Conservation (phyloP, 2,797 vertebrate genomes). For the Hypotaenidia philippensis region DNA sequence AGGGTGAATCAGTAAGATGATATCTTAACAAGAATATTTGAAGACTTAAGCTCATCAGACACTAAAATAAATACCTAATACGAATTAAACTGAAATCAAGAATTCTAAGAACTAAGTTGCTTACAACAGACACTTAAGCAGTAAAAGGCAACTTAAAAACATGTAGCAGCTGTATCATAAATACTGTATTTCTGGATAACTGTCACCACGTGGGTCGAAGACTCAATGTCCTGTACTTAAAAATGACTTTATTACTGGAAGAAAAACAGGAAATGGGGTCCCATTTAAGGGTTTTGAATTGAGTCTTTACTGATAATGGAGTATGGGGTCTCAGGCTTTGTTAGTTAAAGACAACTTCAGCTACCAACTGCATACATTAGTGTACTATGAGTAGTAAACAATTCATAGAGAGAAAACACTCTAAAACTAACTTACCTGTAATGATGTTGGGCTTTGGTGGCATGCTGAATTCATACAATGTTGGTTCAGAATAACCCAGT, state of each 20-base stretch:
- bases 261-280: neutral
- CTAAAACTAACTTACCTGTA: conserved; percentile 85
- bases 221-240: neutral
- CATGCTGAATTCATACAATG: conserved; percentile 97
- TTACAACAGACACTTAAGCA: neutral
- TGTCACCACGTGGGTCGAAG: neutral
- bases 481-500: conserved; percentile 96
- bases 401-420: neutral
- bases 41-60: neutral
- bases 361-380: neutral
- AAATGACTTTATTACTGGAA: neutral
- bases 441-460: conserved; percentile 96
- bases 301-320: neutral
- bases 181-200: neutral
- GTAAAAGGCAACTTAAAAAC: neutral
- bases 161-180: neutral
- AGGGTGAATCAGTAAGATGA: neutral
- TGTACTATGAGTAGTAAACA: neutral
- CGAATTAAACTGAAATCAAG: neutral
- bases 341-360: neutral
- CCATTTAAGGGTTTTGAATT: neutral
- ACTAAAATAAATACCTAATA: neutral
- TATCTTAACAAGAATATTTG: neutral
- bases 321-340: fast-evolving
- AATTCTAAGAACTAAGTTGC: neutral